Evolutionary conservation across 2,113 vertebrate species (phyloP).

Genomic region (Cephalopterus ornatus): DNA sequence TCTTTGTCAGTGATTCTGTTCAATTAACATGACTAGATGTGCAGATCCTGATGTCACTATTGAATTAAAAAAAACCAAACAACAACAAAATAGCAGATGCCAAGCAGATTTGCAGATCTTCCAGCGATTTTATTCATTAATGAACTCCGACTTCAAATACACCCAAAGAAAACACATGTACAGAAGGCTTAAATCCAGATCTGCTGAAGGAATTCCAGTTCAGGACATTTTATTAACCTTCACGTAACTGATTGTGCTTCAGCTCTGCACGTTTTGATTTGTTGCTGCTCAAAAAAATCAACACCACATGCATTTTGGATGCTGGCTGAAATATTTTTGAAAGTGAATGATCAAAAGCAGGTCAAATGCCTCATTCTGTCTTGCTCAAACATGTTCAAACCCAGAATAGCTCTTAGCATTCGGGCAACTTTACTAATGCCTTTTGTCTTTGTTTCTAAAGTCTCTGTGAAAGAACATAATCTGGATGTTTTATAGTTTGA

Average conservation of each 20-base stretch:
- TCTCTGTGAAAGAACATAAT: not conserved
- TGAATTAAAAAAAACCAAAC: not conserved
- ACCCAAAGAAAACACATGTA: not conserved
- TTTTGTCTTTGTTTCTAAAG: not conserved
- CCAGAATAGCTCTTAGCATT: not conserved
- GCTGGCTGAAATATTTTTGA: not conserved
- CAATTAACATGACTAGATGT: not conserved
- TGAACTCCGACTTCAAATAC: not conserved
- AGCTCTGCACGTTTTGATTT: constrained; percentile 21
- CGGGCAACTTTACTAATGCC: not conserved
- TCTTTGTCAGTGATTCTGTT: not conserved
- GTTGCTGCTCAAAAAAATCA: not conserved
- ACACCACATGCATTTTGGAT: not conserved
- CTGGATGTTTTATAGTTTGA: not conserved
- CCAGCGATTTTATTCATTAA: not conserved
- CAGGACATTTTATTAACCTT: not conserved
- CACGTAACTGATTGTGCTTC: not conserved
- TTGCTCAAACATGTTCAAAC: constrained; percentile 2
- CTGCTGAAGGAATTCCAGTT: not conserved
- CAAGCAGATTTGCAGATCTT: not conserved
- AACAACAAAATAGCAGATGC: not conserved
- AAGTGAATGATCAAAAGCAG: constrained; percentile 12
- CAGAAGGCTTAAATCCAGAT: not conserved
- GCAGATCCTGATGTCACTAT: not conserved
- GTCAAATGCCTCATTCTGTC: not conserved